These are phyloP conservation scores for Antheraea mylitta DNA, from an alignment of 1,140 invertebrate genomes.

Conservation along the genomic window DNA sequence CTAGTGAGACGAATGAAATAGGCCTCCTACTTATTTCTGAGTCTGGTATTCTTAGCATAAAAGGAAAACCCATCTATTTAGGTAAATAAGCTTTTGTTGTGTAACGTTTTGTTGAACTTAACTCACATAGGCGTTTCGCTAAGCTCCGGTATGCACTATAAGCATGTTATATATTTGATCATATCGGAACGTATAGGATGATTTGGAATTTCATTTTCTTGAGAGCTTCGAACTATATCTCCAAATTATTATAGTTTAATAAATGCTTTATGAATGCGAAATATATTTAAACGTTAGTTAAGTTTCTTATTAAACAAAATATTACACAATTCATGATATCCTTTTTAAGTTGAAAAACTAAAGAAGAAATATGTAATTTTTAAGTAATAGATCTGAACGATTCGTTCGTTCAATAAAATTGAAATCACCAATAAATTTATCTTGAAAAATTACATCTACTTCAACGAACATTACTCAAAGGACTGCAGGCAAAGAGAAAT, in stretches of 20 bases:
- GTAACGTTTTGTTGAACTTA: not conserved
- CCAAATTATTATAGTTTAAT: constrained; percentile 63
- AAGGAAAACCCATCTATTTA: constrained; percentile 12
- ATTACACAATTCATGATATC: not conserved
- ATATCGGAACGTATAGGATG: constrained; percentile 39
- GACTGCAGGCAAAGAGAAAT: constrained; percentile 20
- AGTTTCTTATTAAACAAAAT: not conserved
- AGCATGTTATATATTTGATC: constrained; percentile 43
- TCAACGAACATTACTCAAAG: constrained; percentile 19
- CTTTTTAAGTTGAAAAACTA: no score
- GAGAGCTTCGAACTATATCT: constrained; percentile 59
- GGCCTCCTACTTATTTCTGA: constrained; percentile 14
- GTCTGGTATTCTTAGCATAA: constrained; percentile 6
- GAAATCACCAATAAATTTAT: constrained; percentile 17
- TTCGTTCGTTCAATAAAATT: not conserved
- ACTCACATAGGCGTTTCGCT: not conserved
- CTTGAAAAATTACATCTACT: constrained; percentile 23
- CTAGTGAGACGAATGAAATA: constrained; percentile 10
- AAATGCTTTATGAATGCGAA: constrained; percentile 49
- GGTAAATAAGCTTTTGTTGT: constrained; percentile 9
- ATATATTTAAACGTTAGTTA: constrained; percentile 10
- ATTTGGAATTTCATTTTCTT: constrained; percentile 59
- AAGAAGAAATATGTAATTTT: no score
- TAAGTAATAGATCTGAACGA: no score
- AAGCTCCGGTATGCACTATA: constrained; percentile 13